Percentiles rank a stretch among this genome's conserved stretches.
phyloP scores from a whole-genome alignment of 2,888 invertebrate species.

The Drosophila macrothrix region DNA sequence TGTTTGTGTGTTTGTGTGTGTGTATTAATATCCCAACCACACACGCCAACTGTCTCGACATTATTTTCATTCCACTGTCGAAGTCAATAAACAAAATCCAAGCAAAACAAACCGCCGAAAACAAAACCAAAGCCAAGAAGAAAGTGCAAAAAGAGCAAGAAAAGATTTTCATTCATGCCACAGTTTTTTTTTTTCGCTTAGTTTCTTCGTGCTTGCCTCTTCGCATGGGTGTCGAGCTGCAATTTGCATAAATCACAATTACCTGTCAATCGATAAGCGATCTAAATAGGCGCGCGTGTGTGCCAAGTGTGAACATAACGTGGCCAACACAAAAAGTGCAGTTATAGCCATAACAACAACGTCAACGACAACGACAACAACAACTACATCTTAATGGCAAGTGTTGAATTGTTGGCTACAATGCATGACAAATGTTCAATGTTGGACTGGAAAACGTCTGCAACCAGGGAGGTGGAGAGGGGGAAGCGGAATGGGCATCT shows the following conservation, averaged over 20 bases:
- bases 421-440: slow-evolving; percentile 65
- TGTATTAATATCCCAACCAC: slow-evolving; percentile 11
- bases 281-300: slow-evolving; percentile 50
- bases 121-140: slow-evolving; percentile 23
- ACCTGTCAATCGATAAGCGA: slow-evolving; percentile 78
- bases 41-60: slow-evolving; percentile 31
- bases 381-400: slow-evolving; percentile 46
- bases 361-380: slow-evolving; percentile 12
- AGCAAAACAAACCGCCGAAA: slow-evolving; percentile 48
- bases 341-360: slow-evolving; percentile 36
- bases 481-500: background rate
- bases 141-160: slow-evolving; percentile 39
- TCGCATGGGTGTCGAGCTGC: slow-evolving; percentile 65
- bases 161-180: slow-evolving; percentile 56
- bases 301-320: slow-evolving; percentile 54
- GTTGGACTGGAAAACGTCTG: slow-evolving; percentile 34
- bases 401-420: slow-evolving; percentile 45
- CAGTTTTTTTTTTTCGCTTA: background rate
- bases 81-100: slow-evolving; percentile 72
- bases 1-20: background rate
- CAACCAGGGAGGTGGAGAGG: background rate
- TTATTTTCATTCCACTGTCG: slow-evolving; percentile 54
- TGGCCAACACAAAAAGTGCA: slow-evolving; percentile 42
- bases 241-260: slow-evolving; percentile 81
- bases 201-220: background rate